These are phyloP conservation scores for Acanthurus lineatus DNA, from an alignment of 2,797 vertebrate genomes.

Conservation along the genomic window DNA sequence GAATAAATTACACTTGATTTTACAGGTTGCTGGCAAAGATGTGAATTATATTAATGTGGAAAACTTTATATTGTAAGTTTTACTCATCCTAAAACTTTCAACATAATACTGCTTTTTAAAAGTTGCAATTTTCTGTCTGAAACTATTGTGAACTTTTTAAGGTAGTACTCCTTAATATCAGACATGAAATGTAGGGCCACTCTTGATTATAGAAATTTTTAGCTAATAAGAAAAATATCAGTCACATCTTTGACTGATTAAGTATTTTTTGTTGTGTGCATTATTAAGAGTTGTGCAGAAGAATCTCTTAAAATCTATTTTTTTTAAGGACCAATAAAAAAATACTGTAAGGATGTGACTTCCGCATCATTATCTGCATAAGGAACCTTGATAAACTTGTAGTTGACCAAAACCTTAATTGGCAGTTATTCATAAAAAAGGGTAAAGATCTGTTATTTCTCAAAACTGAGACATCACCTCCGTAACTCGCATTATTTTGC, in stretches of 20 bases:
- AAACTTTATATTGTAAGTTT: background rate
- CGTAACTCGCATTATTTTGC: background rate
- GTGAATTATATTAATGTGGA: slow-evolving; percentile 15
- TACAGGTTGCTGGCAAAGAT: slow-evolving; percentile 8
- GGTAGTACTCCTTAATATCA: background rate
- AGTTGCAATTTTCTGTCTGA: too few relatives aligned
- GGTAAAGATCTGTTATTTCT: background rate
- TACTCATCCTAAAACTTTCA: background rate
- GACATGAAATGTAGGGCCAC: background rate
- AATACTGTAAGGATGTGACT: background rate
- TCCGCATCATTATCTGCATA: background rate
- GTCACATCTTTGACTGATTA: background rate
- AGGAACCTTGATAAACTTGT: background rate
- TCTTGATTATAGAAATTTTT: background rate
- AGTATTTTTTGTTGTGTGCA: background rate
- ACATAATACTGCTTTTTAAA: background rate
- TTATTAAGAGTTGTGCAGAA: background rate
- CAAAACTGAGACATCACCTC: background rate
- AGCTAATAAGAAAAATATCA: background rate
- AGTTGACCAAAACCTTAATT: background rate
- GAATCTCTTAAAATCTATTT: background rate
- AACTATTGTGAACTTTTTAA: background rate
- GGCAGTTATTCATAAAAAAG: background rate
- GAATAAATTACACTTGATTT: slow-evolving; percentile 13
- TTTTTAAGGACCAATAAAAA: background rate